Conservation (phyloP, 2,113 vertebrate species). For the Thunnus thynnus region DNA sequence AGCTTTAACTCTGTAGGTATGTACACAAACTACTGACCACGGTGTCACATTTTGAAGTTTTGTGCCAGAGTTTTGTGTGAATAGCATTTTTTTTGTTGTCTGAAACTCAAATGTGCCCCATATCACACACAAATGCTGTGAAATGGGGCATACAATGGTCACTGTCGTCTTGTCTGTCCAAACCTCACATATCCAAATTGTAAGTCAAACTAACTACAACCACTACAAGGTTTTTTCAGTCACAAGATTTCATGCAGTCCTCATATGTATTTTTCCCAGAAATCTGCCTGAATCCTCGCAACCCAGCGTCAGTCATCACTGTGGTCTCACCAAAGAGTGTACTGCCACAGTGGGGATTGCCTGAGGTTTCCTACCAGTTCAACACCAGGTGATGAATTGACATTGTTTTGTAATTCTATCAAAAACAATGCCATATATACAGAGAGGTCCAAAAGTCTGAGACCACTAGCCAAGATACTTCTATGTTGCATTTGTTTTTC, state of each 20-base stretch:
- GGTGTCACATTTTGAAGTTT: background rate
- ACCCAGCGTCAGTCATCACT: constrained; percentile 87
- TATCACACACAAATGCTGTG: background rate
- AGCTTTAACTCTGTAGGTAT: constrained; percentile 89
- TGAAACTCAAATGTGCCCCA: background rate
- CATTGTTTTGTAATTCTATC: background rate
- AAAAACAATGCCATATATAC: no score
- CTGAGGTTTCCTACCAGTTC: constrained; percentile 89
- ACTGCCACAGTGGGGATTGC: constrained; percentile 90
- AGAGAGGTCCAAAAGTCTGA: no score
- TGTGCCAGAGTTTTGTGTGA: background rate
- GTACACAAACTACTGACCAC: constrained; percentile 2
- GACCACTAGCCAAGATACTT: no score
- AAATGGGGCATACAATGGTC: background rate
- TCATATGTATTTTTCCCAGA: constrained; percentile 79
- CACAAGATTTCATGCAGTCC: background rate
- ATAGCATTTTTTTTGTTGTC: background rate
- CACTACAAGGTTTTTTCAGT: background rate
- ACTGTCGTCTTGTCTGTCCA: background rate
- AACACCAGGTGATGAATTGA: constrained; percentile 84
- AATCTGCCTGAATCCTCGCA: constrained; percentile 89
- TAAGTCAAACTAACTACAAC: background rate
- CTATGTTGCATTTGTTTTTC: no score
- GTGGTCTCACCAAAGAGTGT: constrained; percentile 89
- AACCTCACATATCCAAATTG: background rate